Base-by-base conservation (phyloP, 2,797 vertebrate genomes). In the Atherinosoma microstoma region DNA sequence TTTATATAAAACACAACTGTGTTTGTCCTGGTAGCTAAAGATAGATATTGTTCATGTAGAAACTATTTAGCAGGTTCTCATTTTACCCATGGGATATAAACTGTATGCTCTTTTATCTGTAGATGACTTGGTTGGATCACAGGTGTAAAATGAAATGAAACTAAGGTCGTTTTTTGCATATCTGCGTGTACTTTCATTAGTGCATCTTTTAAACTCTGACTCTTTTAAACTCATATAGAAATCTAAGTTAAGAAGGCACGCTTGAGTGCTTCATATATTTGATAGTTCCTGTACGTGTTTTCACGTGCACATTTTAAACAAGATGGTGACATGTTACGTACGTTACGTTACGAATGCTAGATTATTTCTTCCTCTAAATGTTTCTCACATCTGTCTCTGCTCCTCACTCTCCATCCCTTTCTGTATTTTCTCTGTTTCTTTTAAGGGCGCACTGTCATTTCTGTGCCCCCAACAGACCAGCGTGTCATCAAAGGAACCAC, bases 401-500 rank as follows among this genome's bases (percentile, higher is more conserved):
- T 67, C 20, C 20, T 76, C 12, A 53, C n/a, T 53, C 3, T 18
- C n/a, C 32, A 36, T 27, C 15, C 40, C 10, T 15, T 20, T 12
- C 29, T 57, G 29, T 15, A 6, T 62, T 3, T 22, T 42, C 3
- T 29, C 32, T 51, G 4, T 64, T 75, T 0, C 58, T 73, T 62
- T 71, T 4, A 73, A 99, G 98, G 95, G 85, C 96, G 96, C 8
- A 98, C 97, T 0, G 87, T 84, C 82, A 97, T 99, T 66, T 92
- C 96, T 27, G 89, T 86, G 47, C 95, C 96, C 78, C 98, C 98
- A 0, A 88, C 95, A 60, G 96, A 99, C 82, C 94, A 89, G 64
- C 96, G 96, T 1, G 97, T 98, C 73, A 98, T 99, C 88, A 99
- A 99, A 91, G 98, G 98, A 64, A 99, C 97, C 68, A 97, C 95